Percentiles rank a stretch among this genome's conserved stretches.
phyloP scores from a whole-genome alignment of 2,113 vertebrate genomes.

The Pantherophis guttatus region DNA sequence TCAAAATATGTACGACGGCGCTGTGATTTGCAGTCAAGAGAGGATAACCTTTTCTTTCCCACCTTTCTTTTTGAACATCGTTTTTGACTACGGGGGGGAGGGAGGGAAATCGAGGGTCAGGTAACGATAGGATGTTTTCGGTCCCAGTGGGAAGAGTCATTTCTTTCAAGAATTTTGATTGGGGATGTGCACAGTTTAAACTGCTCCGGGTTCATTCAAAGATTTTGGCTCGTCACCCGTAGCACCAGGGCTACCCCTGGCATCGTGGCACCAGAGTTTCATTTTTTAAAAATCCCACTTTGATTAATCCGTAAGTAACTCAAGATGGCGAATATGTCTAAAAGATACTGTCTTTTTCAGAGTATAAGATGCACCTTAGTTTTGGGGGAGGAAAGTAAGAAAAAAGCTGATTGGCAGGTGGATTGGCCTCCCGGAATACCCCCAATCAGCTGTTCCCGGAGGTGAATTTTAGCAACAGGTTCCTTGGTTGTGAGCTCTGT shows the following conservation, averaged over 20 bases:
- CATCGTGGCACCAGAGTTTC: background rate
- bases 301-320: too few relatives aligned
- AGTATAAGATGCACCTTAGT: too few relatives aligned
- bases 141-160: rapidly evolving
- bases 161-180: background rate
- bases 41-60: background rate
- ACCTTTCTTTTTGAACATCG: background rate
- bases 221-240: background rate
- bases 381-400: too few relatives aligned
- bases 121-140: background rate
- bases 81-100: background rate
- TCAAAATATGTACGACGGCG: background rate
- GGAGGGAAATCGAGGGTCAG: background rate
- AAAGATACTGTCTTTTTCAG: too few relatives aligned
- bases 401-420: too few relatives aligned
- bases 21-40: background rate
- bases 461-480: too few relatives aligned
- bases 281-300: too few relatives aligned
- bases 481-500: too few relatives aligned
- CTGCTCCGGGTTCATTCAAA: background rate
- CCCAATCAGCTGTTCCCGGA: too few relatives aligned
- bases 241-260: background rate
- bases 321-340: too few relatives aligned
- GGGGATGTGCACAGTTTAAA: background rate
- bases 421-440: too few relatives aligned